Evolutionary conservation across 2,113 vertebrate species (phyloP), one percentile per base, ranked within the genome.

Genomic region (Typhlomys cinereus): DNA sequence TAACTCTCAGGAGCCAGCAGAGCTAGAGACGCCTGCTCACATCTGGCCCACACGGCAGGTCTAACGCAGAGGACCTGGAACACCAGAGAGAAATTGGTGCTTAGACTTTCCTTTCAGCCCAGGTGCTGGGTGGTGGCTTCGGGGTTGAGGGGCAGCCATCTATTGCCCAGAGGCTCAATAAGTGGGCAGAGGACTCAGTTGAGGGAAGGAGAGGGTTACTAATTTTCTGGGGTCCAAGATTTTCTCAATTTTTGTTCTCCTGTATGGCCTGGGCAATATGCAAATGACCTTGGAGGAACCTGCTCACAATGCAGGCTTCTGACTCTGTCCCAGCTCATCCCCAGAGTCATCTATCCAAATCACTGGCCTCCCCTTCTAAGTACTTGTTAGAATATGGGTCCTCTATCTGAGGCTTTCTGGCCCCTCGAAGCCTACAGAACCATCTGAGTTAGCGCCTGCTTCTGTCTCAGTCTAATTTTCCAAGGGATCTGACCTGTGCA

Each of bases 1-100:
- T 52, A 95, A 62, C 57, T 87, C 89, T 83, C 88, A n/a, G 44
- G 44, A 67, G 54, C 70, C 20, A 82, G 87, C 20, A n/a, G 62
- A 27, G 31, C 27, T 41, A 25, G 62, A 82, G 52, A 41, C 21
- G 46, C 84, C 44, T 23, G 6, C 54, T 44, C 34, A n/a, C n/a
- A 57, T 66, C 54, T 66, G 80, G 80, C 50, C 15, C 52, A 27
- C 6, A 4, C 12, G 48, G 84, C 46, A 76, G 11, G 36, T 36
- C 27, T 10, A 50, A 44, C 21, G 66, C 36, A 57, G 81, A 78
- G 41, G 31, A 66, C 48, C 21, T 52, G 67, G 78, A 48, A 29
- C 34, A 3, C 41, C 46, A 21, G 23, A 75, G 44, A 46, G 74
- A 74, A 64, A 21, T 34, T n/a, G 48, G 34, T 48, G 57, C n/a